Evolutionary conservation across 2,888 invertebrate species (phyloP), one percentile per base, ranked within the genome.

Genomic region (Ochropleura leucogaster): DNA sequence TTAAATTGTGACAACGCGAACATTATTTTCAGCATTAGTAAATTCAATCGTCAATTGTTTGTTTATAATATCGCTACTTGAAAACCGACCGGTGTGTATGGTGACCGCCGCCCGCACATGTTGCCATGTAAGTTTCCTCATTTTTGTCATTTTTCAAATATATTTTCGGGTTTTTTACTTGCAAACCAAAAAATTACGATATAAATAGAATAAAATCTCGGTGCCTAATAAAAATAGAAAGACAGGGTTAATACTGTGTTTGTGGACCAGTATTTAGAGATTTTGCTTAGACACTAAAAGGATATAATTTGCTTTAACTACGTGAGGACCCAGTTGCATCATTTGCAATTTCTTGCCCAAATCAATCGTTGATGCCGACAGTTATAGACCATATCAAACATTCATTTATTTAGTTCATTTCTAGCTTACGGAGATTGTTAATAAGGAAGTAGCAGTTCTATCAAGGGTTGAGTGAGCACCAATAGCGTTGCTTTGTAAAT

Each of bases 401-500:
- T 40, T 46, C 12, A 46, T 46, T 20, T 71, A 16, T 74, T 30
- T 73, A 55, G 16, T 46, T 73, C 12, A 55, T 53, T 64, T 80
- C 59, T 69, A 49, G 18, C 57, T 30, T 42, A 68, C 49, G 10
- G 53, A 53, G 74, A 70, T 55, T 71, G 71, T 73, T 79, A 83
- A 83, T 68, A 80, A 74, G 84, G 84, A 84, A 84, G 72, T 63
- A 79, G 67, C 65, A 55, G 72, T 78, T 72, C 68, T 73, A 83
- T 74, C 53, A 74, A 82, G 71, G 75, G 80, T 80, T 73, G 76
- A 79, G 74, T 85, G 65, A 80, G 64, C 70, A 82, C 85, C 74
- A 77, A 87, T 77, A 74, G 64, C 60, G 74, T 64, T 62, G 76
- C 55, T 85, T 83, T 76, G 83, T 82, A 84, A 80, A 81, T 81